Evolutionary conservation across 1,140 invertebrate genomes (phyloP).

Genomic region (Pseudomyrmex concolor): DNA sequence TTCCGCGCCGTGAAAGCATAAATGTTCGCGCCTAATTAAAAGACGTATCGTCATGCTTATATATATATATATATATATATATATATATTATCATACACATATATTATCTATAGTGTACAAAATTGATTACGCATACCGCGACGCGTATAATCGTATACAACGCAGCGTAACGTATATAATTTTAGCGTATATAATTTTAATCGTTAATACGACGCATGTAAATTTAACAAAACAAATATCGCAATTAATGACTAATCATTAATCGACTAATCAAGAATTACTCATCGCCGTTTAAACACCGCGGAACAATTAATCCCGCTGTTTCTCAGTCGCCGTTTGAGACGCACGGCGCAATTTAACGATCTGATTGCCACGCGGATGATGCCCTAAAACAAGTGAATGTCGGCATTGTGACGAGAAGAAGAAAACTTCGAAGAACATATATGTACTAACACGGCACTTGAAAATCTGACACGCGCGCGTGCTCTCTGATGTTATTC

Average conservation of each 20-base stretch:
- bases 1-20: constrained; percentile 38
- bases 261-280: constrained; percentile 57
- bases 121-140: constrained; percentile 59
- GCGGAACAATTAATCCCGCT: constrained; percentile 62
- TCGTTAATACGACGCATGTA: constrained; percentile 7
- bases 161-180: constrained; percentile 40
- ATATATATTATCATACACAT: too few relatives aligned
- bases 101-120: neutral
- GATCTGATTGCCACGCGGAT: constrained; percentile 35
- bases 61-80: too few relatives aligned
- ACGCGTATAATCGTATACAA: constrained; percentile 43
- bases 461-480: constrained; percentile 32
- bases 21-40: constrained; percentile 64
- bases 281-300: constrained; percentile 62
- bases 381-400: constrained; percentile 61
- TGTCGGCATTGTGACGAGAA: constrained; percentile 44
- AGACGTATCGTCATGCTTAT: constrained; percentile 23
- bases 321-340: neutral
- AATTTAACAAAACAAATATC: constrained; percentile 70
- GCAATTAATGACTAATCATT: constrained; percentile 70
- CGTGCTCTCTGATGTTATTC: neutral
- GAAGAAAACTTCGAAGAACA: neutral
- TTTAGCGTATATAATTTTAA: too few relatives aligned
- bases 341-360: constrained; percentile 34
- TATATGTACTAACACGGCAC: neutral